Evolutionary conservation across 2,113 vertebrate genomes (phyloP), one percentile per base, ranked within the genome.

Genomic region (Romanogobio albipinnatus): DNA sequence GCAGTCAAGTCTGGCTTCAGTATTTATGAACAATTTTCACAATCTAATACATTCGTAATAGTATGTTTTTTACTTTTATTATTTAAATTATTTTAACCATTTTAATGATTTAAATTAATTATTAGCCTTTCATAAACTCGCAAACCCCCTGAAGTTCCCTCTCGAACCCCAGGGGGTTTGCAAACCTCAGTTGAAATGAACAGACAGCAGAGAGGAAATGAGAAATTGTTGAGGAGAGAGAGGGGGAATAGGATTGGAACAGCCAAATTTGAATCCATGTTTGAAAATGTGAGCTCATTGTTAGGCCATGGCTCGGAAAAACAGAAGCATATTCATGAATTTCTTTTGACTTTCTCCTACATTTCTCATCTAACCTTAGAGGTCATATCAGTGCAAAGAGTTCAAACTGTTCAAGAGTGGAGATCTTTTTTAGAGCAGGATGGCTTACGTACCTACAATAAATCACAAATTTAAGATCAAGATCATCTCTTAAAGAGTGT

Each of bases 381-480:
- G 68, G 22, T 45, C 39, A 45, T 45, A 47, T n/a, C 22, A 45
- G 19, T 71, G 68, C 19, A 45, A 71, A 45, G 19, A 22, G 39
- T 45, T 71, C 39, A n/a, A 24, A 73, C 43, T 47, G 70, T 73
- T 45, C 22, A 73, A 5, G 2, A n/a, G 70, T 24, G 39, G 39
- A 47, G 22, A 73, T 47, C 39, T 73, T 73, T 73, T 73, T 73
- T 73, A 73, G 11, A 73, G 70, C 70, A 47, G 43, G 70, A 47
- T n/a, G 70, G 70, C 5, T 47, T 47, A 14, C 1, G 24, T 29
- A 29, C 70, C 10, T 73, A 45, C 39, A 71, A 10, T 73, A 73
- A 73, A 71, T 71, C 39, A 73, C 58, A 24, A n/a, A 59, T 5
- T 13, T 39, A 24, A 73, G 70, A 24, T 73, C 10, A 47, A 47